Evolutionary conservation across 2,888 invertebrate species (phyloP), one percentile per base, ranked within the genome.

Genomic region (Thymelicus lineola): DNA sequence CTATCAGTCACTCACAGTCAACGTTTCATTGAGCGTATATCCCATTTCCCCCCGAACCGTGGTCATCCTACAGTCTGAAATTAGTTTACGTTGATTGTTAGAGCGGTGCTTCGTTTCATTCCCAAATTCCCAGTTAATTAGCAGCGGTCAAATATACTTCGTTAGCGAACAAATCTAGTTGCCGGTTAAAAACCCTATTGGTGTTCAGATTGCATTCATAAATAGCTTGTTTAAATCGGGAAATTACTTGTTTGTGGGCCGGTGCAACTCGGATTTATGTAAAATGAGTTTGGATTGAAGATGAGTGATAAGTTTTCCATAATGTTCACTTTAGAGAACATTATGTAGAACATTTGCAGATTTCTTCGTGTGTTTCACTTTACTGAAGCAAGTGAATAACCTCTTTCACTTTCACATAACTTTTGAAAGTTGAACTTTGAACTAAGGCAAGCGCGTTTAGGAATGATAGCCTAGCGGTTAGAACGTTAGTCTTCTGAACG

Each of bases 51-150:
- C 55, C 4, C 7, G 36, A 46, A 64, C 57, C 62, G 62, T 72
- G 68, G 70, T 50, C 55, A 48, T 57, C 35, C 55, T 42, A 60
- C 62, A 63, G 7, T 15, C 48, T 57, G 65, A 72, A 73, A 75
- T 75, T 73, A 75, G 75, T 75, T 75, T 72, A 65, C 71, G 72
- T 71, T 75, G 75, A 75, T 75, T 75, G 75, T 75, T 75, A 72
- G 73, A 75, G 48, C 57, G 10, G 53, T 58, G 57, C 68, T 48
- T 58, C 62, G 57, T 68, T 62, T 69, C 55, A 71, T 74, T 75
- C 73, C 76, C 74, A 77, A 79, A 77, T 78, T 75, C 76, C 77
- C 75, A 80, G 76, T 76, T 81, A 79, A 79, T 81, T 80, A 82
- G 77, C 70, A 60, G 62, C 66, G 62, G 70, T 69, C 66, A 65